Conservation (phyloP, 2,888 invertebrate genomes). For the Augiades crinisus region DNA sequence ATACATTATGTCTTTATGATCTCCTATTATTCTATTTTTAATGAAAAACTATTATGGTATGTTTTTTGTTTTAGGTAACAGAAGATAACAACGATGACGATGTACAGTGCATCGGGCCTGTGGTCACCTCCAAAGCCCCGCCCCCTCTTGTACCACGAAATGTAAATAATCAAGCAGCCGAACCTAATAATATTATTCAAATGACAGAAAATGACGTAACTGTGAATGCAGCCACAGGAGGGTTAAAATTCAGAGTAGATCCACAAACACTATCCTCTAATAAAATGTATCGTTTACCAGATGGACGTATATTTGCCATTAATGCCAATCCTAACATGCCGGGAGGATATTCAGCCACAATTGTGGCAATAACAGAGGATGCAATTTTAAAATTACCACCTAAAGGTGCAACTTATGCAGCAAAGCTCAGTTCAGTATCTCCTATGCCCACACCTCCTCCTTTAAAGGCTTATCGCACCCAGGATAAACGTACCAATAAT, state of each 20-base stretch:
- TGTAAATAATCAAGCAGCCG: slow-evolving; percentile 39
- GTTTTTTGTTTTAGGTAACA: slow-evolving; percentile 52
- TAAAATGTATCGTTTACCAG: slow-evolving; percentile 77
- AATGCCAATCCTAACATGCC: slow-evolving; percentile 75
- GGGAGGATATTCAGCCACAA: slow-evolving; percentile 76
- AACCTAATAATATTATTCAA: slow-evolving; percentile 68
- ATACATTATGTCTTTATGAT: too few species aligned
- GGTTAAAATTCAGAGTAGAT: slow-evolving; percentile 74
- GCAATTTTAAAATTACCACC: slow-evolving; percentile 41
- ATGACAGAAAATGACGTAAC: slow-evolving; percentile 78
- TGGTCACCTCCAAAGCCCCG: slow-evolving; percentile 46
- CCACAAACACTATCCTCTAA: slow-evolving; percentile 75
- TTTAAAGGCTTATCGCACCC: slow-evolving; percentile 29
- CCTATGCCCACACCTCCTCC: slow-evolving; percentile 29
- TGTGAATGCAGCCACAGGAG: slow-evolving; percentile 71
- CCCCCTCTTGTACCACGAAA: slow-evolving; percentile 43
- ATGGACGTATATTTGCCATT: slow-evolving; percentile 75
- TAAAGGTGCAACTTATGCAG: slow-evolving; percentile 61
- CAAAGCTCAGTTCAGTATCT: slow-evolving; percentile 58
- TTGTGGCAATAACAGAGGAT: slow-evolving; percentile 67
- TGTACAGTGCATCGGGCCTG: slow-evolving; percentile 68
- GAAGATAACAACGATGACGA: slow-evolving; percentile 72
- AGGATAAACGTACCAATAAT: slow-evolving; percentile 15
- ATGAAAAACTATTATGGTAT: too few species aligned
- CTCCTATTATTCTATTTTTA: too few species aligned